phyloP scores from a whole-genome alignment of 2,113 vertebrate species.

The Xyliphius kryptos region DNA sequence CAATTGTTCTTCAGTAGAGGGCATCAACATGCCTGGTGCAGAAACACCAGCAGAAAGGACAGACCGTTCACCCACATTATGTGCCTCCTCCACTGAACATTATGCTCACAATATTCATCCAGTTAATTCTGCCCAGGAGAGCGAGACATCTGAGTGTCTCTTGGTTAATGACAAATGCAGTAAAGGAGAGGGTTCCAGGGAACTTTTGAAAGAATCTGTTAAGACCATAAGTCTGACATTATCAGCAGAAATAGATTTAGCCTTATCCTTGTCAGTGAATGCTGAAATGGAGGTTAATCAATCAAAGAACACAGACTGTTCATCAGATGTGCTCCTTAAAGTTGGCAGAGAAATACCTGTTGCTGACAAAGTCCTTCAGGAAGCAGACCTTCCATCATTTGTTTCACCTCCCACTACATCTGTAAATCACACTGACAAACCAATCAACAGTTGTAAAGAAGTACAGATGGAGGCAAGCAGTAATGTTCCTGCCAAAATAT shows the following conservation, averaged over 20 bases:
- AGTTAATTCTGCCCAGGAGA: constrained; percentile 52
- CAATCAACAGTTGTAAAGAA: constrained; percentile 15
- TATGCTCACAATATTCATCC: too few relatives aligned
- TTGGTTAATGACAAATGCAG: constrained; percentile 3
- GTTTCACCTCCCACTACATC: constrained; percentile 22
- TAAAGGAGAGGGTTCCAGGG: background rate
- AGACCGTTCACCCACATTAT: constrained; percentile 34
- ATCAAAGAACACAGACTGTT: constrained; percentile 3
- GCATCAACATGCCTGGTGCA: constrained; percentile 17
- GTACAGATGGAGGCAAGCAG: too few relatives aligned
- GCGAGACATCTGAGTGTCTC: constrained; percentile 37
- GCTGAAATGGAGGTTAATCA: constrained; percentile 3
- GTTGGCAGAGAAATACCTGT: too few relatives aligned
- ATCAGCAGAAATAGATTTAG: too few relatives aligned
- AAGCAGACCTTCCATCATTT: constrained; percentile 9
- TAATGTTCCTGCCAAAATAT: too few relatives aligned
- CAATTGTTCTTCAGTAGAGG: constrained; percentile 20
- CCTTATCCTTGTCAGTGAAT: too few relatives aligned
- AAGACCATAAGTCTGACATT: constrained; percentile 20
- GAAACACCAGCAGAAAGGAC: too few relatives aligned
- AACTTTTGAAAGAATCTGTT: background rate
- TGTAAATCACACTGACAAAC: constrained; percentile 16
- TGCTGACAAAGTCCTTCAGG: too few relatives aligned
- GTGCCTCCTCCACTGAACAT: constrained; percentile 53
- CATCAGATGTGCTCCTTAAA: too few relatives aligned